Conservation (phyloP, 2,113 vertebrate genomes). For the Thamnophis sirtalis region DNA sequence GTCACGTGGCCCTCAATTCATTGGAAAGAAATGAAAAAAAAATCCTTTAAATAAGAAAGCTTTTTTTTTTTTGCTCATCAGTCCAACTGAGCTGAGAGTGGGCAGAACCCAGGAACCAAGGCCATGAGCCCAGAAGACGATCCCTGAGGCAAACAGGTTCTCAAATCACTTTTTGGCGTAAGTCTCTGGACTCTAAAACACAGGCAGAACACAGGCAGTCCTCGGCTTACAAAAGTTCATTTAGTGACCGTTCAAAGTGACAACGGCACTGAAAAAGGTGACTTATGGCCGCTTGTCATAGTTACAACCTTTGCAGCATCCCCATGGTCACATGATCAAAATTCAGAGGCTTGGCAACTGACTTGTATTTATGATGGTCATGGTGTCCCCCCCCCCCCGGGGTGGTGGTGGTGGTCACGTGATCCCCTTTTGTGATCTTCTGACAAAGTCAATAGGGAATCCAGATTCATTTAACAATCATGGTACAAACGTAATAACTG, state of each 20-base stretch:
- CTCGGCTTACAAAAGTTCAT: too few species aligned
- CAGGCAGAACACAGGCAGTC: not conserved
- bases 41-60: too few species aligned
- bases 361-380: too few species aligned
- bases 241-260: too few species aligned
- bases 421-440: not conserved
- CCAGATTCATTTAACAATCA: not conserved
- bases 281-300: too few species aligned
- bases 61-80: not conserved
- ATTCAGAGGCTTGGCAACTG: too few species aligned
- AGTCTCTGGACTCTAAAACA: not conserved
- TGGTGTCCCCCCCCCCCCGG: too few species aligned
- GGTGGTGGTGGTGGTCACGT: too few species aligned
- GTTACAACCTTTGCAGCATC: too few species aligned
- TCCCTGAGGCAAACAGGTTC: not conserved
- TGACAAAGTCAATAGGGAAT: not conserved
- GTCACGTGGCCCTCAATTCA: not conserved
- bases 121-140: too few species aligned
- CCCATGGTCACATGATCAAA: accelerated
- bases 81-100: not conserved
- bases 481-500: not conserved
- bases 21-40: too few species aligned
- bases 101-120: not conserved
- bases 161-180: not conserved
- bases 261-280: too few species aligned